Conservation (phyloP, 2,888 invertebrate genomes). For the Harpagoxenus sublaevis region DNA sequence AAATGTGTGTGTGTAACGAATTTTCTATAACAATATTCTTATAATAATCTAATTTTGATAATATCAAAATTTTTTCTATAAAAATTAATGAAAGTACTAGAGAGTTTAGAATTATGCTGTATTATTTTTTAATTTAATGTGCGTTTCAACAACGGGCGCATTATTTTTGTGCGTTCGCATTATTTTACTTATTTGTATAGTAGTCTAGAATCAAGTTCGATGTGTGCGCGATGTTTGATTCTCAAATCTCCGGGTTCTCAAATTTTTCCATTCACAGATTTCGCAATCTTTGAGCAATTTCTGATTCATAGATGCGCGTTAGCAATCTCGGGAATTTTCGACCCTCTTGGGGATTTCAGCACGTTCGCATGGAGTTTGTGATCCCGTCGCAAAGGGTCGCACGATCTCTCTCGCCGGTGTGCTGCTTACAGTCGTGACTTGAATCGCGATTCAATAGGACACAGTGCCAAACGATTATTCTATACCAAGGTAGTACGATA, state of each 20-base stretch:
- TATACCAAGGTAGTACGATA: neutral
- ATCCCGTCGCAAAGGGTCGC: conserved; percentile 9
- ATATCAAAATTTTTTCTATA: neutral
- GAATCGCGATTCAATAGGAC: conserved; percentile 28
- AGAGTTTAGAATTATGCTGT: neutral
- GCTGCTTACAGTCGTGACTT: conserved; percentile 10
- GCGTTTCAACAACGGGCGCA: neutral
- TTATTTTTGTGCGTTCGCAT: neutral
- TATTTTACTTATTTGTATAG: neutral
- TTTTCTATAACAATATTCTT: neutral
- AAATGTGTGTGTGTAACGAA: neutral
- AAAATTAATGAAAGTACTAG: neutral
- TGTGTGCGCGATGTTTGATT: neutral
- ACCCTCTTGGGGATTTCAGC: neutral
- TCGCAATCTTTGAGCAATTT: neutral
- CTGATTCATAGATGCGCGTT: neutral
- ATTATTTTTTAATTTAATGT: neutral
- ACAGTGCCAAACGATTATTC: conserved; percentile 52
- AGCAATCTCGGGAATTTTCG: neutral
- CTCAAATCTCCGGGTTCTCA: neutral
- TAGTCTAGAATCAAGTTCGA: neutral
- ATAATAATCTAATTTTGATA: neutral
- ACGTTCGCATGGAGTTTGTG: neutral
- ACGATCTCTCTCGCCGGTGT: conserved; percentile 1
- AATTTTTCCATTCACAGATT: neutral